These are phyloP conservation scores for Eurosta solidaginis DNA, from an alignment of 1,140 invertebrate species.

Conservation along the genomic window DNA sequence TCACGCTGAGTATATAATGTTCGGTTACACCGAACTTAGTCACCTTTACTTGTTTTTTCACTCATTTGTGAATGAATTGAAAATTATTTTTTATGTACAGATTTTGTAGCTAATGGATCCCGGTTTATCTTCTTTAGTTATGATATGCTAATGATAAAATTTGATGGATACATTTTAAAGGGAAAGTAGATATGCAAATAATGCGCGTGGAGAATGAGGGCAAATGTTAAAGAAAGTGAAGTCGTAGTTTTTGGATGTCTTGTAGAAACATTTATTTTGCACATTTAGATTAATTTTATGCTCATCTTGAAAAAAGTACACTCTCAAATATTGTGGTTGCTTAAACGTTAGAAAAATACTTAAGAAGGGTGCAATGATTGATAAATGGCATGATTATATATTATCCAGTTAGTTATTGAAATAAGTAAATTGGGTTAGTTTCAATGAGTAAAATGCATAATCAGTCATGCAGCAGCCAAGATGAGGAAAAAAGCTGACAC, in stretches of 20 bases:
- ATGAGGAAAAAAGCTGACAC: too few species aligned
- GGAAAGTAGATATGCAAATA: too few species aligned
- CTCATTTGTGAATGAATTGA: slow-evolving; percentile 5
- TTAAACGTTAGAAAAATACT: not conserved
- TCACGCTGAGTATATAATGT: too few species aligned
- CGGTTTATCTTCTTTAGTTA: slow-evolving; percentile 5
- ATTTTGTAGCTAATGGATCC: slow-evolving; percentile 12
- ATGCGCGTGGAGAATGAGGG: not conserved
- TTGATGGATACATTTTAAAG: not conserved
- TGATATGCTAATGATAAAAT: not conserved
- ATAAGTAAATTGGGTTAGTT: not conserved
- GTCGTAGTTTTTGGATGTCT: too few species aligned
- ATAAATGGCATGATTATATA: not conserved
- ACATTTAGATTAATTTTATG: not conserved
- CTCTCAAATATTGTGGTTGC: too few species aligned
- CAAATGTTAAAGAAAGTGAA: not conserved
- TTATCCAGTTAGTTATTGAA: not conserved
- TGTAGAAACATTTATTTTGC: too few species aligned
- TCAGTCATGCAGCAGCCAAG: too few species aligned
- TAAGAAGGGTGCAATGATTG: not conserved
- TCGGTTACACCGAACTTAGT: too few species aligned
- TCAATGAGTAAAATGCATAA: too few species aligned
- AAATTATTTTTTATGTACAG: slow-evolving; percentile 8
- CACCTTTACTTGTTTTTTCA: not conserved
- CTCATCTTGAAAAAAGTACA: not conserved